Evolutionary conservation across 2,113 vertebrate genomes (phyloP), one percentile per base, ranked within the genome.

Genomic region (Picathartes gymnocephalus): DNA sequence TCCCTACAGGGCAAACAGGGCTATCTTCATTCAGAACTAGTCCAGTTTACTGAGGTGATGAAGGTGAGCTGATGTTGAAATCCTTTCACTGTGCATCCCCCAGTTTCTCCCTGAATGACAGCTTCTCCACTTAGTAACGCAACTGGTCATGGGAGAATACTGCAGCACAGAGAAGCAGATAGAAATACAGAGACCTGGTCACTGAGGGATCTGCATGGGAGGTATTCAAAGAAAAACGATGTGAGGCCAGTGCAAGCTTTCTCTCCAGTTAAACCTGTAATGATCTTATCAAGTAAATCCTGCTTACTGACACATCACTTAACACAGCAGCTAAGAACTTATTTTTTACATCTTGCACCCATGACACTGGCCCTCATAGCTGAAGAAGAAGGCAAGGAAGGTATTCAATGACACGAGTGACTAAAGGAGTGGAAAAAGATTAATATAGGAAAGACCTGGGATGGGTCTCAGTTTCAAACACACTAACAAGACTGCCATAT

Each of bases 161-260:
- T 74, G 53, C 66, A 61, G 42, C 42, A 15, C 0, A 1, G 79
- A 30, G 18, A 61, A 61, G 40, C 60, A 69, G 30, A 28, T 3
- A 37, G 50, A 56, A 66, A 35, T 35, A 35, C 1, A 4, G 60
- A 50, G 42, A 30, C 8, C 1, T 21, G 48, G 35, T 37, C 11
- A 16, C 25, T 69, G 54, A 42, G 35, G 19, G 37, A 39, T 57
- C 51, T 70, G 45, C 30, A 33, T 6, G 6, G 37, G 15, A 51
- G 4, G 1, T 27, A 11, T 48, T 58, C 62, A 57, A 61, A 70
- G 40, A n/a, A 45, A 7, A 51, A 28, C 0, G 0, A 33, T 0
- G 1, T 45, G 54, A 92, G 33, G 11, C 40, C 22, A 54, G 28
- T 50, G 28, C 33, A 73, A 35, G 12, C 35, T 50, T 85, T 22